Evolutionary conservation across 2,797 vertebrate genomes (phyloP).

Genomic region (Holocentrus rufus): DNA sequence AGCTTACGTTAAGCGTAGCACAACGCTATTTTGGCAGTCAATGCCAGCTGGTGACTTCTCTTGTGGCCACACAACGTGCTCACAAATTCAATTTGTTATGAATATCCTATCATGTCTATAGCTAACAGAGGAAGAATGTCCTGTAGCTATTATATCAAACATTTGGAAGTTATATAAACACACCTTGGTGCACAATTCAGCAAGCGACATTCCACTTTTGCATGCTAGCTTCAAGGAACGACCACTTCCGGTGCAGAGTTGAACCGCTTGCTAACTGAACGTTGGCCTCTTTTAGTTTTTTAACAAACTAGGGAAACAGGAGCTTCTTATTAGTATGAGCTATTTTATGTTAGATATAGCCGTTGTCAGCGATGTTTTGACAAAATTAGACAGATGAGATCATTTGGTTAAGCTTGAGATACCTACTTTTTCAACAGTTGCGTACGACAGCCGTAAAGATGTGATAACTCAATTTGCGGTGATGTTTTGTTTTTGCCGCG

Average conservation of each 20-base stretch:
- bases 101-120: slow-evolving; percentile 42
- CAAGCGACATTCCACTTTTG: slow-evolving; percentile 26
- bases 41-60: slow-evolving; percentile 29
- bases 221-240: slow-evolving; percentile 22
- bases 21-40: slow-evolving; percentile 44
- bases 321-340: no score
- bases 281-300: no score
- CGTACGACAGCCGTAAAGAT: slow-evolving; percentile 29
- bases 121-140: not conserved
- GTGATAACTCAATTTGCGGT: not conserved
- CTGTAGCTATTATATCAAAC: slow-evolving; percentile 12
- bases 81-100: not conserved
- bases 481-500: slow-evolving; percentile 14
- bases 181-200: slow-evolving; percentile 22
- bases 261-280: slow-evolving; percentile 17
- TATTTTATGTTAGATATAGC: no score
- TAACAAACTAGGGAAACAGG: no score
- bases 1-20: slow-evolving; percentile 10
- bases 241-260: slow-evolving; percentile 73
- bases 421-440: not conserved
- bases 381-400: rapidly evolving
- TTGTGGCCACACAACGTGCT: not conserved
- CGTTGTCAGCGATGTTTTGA: rapidly evolving
- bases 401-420: no score
- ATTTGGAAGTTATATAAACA: not conserved